Evolutionary conservation across 2,113 vertebrate species (phyloP).

Genomic region (Spheniscus mendiculus): DNA sequence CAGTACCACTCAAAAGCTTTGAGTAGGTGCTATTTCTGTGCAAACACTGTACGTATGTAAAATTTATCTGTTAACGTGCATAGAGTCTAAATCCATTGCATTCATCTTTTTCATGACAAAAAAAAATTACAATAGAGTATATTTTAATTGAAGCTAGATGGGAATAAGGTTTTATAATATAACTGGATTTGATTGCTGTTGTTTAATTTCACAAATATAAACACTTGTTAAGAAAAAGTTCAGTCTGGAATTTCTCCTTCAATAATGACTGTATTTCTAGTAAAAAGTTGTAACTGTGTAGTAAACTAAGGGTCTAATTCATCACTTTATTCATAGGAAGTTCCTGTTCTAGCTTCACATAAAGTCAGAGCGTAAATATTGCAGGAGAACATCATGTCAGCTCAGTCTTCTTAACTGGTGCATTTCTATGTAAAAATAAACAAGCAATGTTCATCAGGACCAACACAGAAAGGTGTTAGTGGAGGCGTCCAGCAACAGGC

Average conservation of each 20-base stretch:
- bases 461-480: not conserved
- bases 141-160: not conserved
- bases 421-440: not conserved
- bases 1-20: not conserved
- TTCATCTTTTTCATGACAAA: not conserved
- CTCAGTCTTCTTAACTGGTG: not conserved
- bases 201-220: not conserved
- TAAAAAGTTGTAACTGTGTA: not conserved
- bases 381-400: accelerated
- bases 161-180: not conserved
- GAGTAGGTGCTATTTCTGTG: not conserved
- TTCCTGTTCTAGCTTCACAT: not conserved
- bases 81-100: not conserved
- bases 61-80: not conserved
- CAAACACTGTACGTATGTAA: not conserved
- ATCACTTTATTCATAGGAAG: not conserved
- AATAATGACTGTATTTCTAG: not conserved
- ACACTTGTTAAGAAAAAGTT: not conserved
- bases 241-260: not conserved
- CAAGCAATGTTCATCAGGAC: not conserved
- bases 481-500: too few species aligned
- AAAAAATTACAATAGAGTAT: not conserved
- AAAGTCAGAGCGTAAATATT: not conserved
- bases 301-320: not conserved
- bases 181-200: not conserved